Base-by-base conservation (phyloP, 1,140 invertebrate genomes). In the Lucilia sericata region DNA sequence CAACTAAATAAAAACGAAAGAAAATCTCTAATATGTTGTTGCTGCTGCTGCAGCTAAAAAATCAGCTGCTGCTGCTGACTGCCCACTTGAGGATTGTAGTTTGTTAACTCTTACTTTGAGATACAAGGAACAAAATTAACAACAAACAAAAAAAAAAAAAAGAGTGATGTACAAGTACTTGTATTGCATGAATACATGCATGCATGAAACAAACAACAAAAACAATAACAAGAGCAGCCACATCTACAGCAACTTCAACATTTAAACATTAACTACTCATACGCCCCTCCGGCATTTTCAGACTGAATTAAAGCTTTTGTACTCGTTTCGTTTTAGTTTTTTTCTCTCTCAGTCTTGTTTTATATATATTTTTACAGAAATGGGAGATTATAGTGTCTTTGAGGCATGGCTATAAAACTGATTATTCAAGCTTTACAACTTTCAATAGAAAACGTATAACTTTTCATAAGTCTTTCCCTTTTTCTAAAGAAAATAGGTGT, bases 1-100 rank as follows among this genome's bases (percentile, higher is more conserved):
- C 8, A 19, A 70, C 65, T 21, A 21, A 8, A 80, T 13, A 80
- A 14, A 49, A 12, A 19, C 1, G 2, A 55, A 55, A 55, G 76
- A 49, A 80, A 80, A 80, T 25, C 13, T 80, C 76, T 47, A 49
- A 49, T 4, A 34, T 80, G 42, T n/a, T 19, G 76, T 49, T 80
- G 42, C 14, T 76, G 42, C 14, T 76, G 34, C 2, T 51, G 76
- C 12, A 49, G 76, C 19, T 51, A 42, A 47, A 19, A 25, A 10
- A 21, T 80, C 17, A 47, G 47, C 47, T 78, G 42, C 34, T 76
- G 25, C 25, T 30, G 34, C 8, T 51, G 76, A 42, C 47, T 78
- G 76, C 76, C 76, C 76, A 80, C 76, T 80, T 80, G 76, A 80
- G 76, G 25, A 49, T 80, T 80, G 76, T 25, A 51, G 76, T 80